Evolutionary conservation across 2,113 vertebrate species (phyloP).

Genomic region (Sphyrna mokarran): DNA sequence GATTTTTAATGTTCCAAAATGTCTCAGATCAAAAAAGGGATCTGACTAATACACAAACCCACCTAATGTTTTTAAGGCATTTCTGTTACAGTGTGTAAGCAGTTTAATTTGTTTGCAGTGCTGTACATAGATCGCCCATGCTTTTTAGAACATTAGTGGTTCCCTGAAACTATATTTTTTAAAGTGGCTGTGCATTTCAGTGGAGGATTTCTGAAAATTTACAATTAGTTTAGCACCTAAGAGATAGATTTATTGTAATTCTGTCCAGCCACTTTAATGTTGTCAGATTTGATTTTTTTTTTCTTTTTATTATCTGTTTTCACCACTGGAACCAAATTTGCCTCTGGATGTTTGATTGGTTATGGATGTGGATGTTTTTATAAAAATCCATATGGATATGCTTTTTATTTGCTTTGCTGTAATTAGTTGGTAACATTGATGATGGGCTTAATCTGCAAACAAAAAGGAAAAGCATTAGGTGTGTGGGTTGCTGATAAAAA

Average conservation of each 20-base stretch:
- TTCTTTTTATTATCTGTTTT: neutral
- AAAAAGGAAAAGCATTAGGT: slow-evolving; percentile 51
- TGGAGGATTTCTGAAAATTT: neutral
- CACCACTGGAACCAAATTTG: neutral
- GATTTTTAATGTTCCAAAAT: neutral
- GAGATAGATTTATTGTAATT: neutral
- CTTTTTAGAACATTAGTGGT: neutral
- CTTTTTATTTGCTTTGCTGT: slow-evolving; percentile 47
- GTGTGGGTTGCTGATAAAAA: slow-evolving; percentile 57
- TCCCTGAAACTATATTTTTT: neutral
- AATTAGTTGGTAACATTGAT: slow-evolving; percentile 49
- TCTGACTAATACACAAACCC: neutral
- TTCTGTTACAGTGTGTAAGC: slow-evolving; percentile 13
- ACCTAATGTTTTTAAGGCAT: neutral
- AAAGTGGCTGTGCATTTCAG: slow-evolving; percentile 12
- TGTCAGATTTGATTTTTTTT: neutral
- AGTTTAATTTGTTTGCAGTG: neutral
- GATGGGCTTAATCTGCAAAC: slow-evolving; percentile 54
- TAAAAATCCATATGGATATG: neutral
- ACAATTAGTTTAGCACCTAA: neutral
- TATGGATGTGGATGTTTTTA: slow-evolving; percentile 44
- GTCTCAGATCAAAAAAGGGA: neutral
- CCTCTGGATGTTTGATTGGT: slow-evolving; percentile 60
- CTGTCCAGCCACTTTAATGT: neutral
- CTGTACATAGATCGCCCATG: neutral